Evolutionary conservation across 2,888 invertebrate genomes (phyloP), one percentile per base, ranked within the genome.

Genomic region (Lithophane semibrunnea): DNA sequence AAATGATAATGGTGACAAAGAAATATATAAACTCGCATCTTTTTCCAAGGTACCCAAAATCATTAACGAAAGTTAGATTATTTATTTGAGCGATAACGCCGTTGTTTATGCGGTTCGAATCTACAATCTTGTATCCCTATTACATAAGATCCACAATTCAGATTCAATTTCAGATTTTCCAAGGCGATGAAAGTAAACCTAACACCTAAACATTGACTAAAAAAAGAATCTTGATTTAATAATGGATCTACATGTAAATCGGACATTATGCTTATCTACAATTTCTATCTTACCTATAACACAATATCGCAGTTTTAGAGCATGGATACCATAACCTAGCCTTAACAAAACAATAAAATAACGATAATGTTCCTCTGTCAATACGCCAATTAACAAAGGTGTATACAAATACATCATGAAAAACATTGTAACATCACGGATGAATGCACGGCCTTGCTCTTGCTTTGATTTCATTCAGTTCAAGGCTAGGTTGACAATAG

Each of bases 371-470:
- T 54, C 13, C 7, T 54, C 12, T 56, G 29, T n/a, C 24, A 64
- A n/a, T n/a, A 47, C 13, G 13, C 4, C 29, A 4, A 13, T 13
- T 13, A 47, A 47, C 13, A 47, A 47, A 47, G 47, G 13, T 49
- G 49, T 16, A 49, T 18, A 52, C 49, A 18, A 7, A 52, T 16
- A 52, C 21, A 52, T 18, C 24, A 37, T 24, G 21, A 52, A 73
- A 10, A 64, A 37, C 54, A 29, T 42, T 37, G 66, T 67, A 18
- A 24, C 42, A 21, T 58, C 68, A 74, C 64, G 79, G 73, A 58
- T 60, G 79, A 79, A 54, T 61, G 79, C 60, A 18, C 29, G 10
- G 3, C 54, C 63, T 63, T 44, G 63, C 44, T 68, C 58, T 80
- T 58, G 58, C 56, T 67, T 52, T 24, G 47, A 24, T 56, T 49